Base-by-base conservation (phyloP, 2,888 invertebrate species). In the Malthinus seriepunctatus region DNA sequence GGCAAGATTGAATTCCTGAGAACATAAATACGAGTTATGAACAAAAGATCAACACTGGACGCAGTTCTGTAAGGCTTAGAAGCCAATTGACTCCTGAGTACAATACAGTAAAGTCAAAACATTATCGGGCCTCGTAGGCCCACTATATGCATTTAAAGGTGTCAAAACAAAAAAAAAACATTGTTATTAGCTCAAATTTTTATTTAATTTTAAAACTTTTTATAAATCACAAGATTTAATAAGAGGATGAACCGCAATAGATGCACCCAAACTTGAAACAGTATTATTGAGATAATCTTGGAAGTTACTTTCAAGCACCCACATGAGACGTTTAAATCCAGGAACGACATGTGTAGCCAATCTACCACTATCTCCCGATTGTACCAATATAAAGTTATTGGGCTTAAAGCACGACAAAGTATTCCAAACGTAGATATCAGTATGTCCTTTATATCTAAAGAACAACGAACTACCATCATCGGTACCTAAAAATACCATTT, bases 291-390 rank as follows among this genome's bases (percentile, higher is more conserved):
- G 82, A 69, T 81, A 88, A 74, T 88, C 86, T 51, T 83, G 84
- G 80, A 87, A 86, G 73, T 88, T 87, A 67, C 85, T 85, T 70
- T 87, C 87, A 63, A 88, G 74, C 8, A 83, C 82, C 85, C 87
- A 85, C 83, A 87, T 84, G 45, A 83, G 79, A 31, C 80, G 80
- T 71, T 82, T 84, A 67, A 80, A 82, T 6, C 85, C 86, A 0
- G 85, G 82, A 31, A 84, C 77, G 1, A 82, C 86, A 67, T 85
- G 85, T 0, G 88, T 87, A 32, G 86, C 80, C 44, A 87, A 74
- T 33, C 84, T 80, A 67, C 84, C 85, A 32, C 84, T 83, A 51
- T 80, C 81, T n/a, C 84, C 84, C 32, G 79, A 80, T 66, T 86
- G 83, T 5, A 86, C 85, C 62, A 84, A 77, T 38, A 83, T 70